These are phyloP conservation scores for Scelioninae gen. 1 DNA, from an alignment of 2,888 invertebrate species.

Conservation along the genomic window DNA sequence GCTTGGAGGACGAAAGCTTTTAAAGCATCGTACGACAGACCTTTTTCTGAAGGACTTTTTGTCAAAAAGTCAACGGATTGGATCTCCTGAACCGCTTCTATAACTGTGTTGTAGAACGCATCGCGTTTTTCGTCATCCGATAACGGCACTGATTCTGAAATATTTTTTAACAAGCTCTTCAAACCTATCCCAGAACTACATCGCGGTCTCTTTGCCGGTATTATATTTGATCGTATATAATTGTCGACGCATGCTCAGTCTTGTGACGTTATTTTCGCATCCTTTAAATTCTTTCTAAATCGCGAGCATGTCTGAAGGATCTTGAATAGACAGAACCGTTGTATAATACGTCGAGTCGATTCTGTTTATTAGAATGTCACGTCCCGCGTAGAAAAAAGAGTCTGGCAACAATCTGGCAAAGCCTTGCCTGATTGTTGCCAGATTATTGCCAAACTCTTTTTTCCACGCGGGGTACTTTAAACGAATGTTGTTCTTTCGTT, in stretches of 20 bases:
- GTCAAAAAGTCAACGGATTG: slow-evolving; percentile 42
- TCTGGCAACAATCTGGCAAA: too few species aligned
- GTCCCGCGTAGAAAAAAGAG: too few species aligned
- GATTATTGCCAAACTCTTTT: too few species aligned
- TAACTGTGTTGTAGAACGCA: background rate
- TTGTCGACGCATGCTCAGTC: slow-evolving; percentile 34
- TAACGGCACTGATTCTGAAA: background rate
- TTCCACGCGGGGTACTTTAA: too few species aligned
- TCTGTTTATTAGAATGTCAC: slow-evolving; percentile 8
- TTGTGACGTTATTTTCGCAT: slow-evolving; percentile 57
- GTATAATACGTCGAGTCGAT: background rate
- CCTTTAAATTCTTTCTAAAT: background rate
- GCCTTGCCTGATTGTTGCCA: too few species aligned
- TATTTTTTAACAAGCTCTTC: slow-evolving; percentile 59
- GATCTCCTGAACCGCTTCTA: slow-evolving; percentile 24
- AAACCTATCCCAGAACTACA: slow-evolving; percentile 62
- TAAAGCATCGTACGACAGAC: slow-evolving; percentile 33
- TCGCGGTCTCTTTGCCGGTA: slow-evolving; percentile 36
- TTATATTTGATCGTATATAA: slow-evolving; percentile 31
- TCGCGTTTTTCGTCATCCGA: background rate
- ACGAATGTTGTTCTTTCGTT: background rate
- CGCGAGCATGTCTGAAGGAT: background rate
- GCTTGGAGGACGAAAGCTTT: slow-evolving; percentile 49
- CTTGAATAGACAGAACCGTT: background rate
- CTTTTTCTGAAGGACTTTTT: slow-evolving; percentile 32